Conservation (phyloP, 2,888 invertebrate genomes). For the Chymomyza procnemis region DNA sequence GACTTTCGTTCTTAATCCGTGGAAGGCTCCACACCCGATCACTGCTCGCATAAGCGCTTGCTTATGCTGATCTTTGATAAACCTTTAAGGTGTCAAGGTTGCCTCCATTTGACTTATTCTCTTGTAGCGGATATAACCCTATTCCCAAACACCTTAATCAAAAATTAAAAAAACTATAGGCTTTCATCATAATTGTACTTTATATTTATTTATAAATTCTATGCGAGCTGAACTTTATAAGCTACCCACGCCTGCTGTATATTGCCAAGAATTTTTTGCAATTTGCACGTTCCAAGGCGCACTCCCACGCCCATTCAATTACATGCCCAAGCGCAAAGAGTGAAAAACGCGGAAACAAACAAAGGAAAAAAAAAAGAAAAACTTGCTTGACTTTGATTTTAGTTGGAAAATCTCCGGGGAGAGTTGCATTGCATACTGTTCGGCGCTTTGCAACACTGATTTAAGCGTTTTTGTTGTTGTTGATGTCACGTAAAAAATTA, state of each 20-base stretch:
- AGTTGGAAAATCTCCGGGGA: slow-evolving; percentile 29
- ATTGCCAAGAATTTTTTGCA: slow-evolving; percentile 31
- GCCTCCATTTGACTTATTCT: too few species aligned
- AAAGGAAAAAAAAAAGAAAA: slow-evolving; percentile 10
- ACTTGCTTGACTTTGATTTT: slow-evolving; percentile 55
- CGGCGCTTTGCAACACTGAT: slow-evolving; percentile 59
- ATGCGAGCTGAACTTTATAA: neutral
- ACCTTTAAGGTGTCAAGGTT: too few species aligned
- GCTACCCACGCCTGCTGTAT: slow-evolving; percentile 10
- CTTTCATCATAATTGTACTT: too few species aligned
- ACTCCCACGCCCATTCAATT: slow-evolving; percentile 51
- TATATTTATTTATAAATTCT: too few species aligned
- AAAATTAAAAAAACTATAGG: too few species aligned
- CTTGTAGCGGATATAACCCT: too few species aligned
- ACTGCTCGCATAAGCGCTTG: too few species aligned
- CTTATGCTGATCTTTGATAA: too few species aligned
- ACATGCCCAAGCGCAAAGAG: slow-evolving; percentile 22
- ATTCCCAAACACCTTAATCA: too few species aligned
- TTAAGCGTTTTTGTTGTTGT: slow-evolving; percentile 41
- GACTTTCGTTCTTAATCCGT: too few species aligned
- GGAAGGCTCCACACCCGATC: too few species aligned
- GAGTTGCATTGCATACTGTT: slow-evolving; percentile 49
- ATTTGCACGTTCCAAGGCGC: slow-evolving; percentile 50
- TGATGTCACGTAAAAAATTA: slow-evolving; percentile 67
- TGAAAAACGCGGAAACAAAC: neutral